Conservation (phyloP, 2,113 vertebrate genomes). For the Potamarius usumacintae region DNA sequence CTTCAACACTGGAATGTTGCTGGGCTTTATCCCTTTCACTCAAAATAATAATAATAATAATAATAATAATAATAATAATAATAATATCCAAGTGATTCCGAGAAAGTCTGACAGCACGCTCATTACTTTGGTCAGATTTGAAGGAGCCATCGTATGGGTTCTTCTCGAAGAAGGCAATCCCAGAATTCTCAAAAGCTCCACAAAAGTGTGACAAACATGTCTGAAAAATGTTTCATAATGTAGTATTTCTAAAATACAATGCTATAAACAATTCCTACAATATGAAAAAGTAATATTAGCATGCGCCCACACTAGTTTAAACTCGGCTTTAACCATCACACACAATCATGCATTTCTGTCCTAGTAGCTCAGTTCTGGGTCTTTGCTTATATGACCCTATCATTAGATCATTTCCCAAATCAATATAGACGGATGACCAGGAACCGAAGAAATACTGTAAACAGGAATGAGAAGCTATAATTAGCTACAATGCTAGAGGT, state of each 20-base stretch:
- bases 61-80: constrained; percentile 1
- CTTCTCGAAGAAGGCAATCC: not conserved
- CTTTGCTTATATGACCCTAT: not conserved
- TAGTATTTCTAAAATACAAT: not conserved
- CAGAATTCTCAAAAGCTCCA: not conserved
- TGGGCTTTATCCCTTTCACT: not conserved
- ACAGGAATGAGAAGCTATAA: not conserved
- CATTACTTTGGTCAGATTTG: not conserved
- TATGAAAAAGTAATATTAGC: not conserved
- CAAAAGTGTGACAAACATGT: not conserved
- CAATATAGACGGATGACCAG: not conserved
- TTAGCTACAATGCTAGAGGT: not conserved
- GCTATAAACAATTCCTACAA: not conserved
- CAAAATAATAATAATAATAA: constrained; percentile 5
- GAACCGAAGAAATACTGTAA: not conserved
- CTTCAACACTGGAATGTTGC: not conserved
- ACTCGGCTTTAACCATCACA: too few relatives aligned
- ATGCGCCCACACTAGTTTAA: not conserved
- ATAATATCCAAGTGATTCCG: not conserved
- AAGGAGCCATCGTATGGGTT: not conserved
- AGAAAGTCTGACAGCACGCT: not conserved
- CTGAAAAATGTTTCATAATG: not conserved
- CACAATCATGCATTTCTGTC: not conserved
- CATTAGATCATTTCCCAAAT: not conserved
- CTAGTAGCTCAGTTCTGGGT: not conserved